phyloP scores from a whole-genome alignment of 2,888 invertebrate species.

The Nomada hirtipes region DNA sequence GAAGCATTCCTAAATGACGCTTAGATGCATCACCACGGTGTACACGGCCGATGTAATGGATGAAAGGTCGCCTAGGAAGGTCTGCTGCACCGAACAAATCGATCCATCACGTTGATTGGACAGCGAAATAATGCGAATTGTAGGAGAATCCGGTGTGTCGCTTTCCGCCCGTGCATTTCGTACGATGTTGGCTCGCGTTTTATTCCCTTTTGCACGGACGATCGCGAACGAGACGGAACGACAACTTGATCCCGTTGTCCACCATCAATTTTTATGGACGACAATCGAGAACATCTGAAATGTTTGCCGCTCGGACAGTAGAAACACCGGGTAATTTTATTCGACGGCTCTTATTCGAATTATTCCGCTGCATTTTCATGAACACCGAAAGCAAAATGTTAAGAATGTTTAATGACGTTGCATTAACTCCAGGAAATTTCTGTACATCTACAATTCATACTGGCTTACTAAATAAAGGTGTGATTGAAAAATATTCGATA shows the following conservation, averaged over 20 bases:
- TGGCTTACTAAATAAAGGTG: too few species aligned
- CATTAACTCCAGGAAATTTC: too few species aligned
- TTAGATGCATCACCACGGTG: slow-evolving; percentile 30
- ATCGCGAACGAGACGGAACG: neutral
- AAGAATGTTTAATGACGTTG: too few species aligned
- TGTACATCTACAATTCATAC: too few species aligned
- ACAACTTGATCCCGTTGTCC: neutral
- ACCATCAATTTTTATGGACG: neutral
- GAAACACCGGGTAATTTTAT: too few species aligned
- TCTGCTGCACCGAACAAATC: slow-evolving; percentile 53
- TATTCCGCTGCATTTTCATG: too few species aligned
- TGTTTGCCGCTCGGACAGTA: too few species aligned
- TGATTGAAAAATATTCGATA: too few species aligned
- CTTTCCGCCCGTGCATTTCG: slow-evolving; percentile 17
- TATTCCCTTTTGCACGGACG: slow-evolving; percentile 15
- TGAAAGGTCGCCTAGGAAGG: slow-evolving; percentile 50
- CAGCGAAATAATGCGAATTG: slow-evolving; percentile 42
- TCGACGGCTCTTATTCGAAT: too few species aligned
- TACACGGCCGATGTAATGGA: slow-evolving; percentile 46
- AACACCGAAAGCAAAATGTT: too few species aligned
- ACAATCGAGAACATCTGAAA: neutral
- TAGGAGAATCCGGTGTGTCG: slow-evolving; percentile 39
- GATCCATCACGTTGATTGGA: slow-evolving; percentile 63
- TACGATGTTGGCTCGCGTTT: slow-evolving; percentile 21
- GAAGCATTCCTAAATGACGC: slow-evolving; percentile 47